Base-by-base conservation (phyloP, 2,797 vertebrate genomes). In the Periophthalmus magnuspinnatus region DNA sequence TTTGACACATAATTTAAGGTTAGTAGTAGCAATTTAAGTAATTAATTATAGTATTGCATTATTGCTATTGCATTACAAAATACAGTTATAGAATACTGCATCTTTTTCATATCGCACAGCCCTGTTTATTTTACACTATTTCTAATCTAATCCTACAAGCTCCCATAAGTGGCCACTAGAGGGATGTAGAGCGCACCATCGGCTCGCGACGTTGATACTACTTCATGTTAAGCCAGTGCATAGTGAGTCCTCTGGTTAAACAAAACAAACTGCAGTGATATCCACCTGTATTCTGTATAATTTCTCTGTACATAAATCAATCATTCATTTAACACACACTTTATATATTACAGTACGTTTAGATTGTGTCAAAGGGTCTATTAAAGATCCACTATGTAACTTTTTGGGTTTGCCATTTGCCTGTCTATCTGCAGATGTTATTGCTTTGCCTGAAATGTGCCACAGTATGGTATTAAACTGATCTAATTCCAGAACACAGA, bases 241-340 rank as follows among this genome's bases (percentile, higher is more conserved):
- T 82, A 80, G 72, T 84, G 82, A 84, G 82, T 81, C 82, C 77
- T 85, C 71, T 71, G 74, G 71, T 48, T 65, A 83, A 80, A 45
- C n/a, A 81, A 72, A 82, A 62, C 52, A 76, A 61, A 45, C 3
- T 52, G 54, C 24, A 16, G 84, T 76, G 69, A 75, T 72, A 86
- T 76, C 80, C 85, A 88, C 85, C 13, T 68, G 74, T 81, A 90
- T 77, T 91, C 86, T 92, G 90, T 91, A 91, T 34, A 60, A 19
- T 60, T 34, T 34, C 72, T 85, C 69, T 55, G 84, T 85, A 83
- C 41, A 75, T 74, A 72, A 62, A 79, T 74, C 80, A 72, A 81
- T 74, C 71, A 71, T 68, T 55, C 77, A 71, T 57, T 32, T 32
- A 32, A 32, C 55, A 57, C 55, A 57, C 55, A 57, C 24, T 5